These are phyloP conservation scores for Drosophila navojoa DNA, from an alignment of 1,140 invertebrate species.

Conservation along the genomic window DNA sequence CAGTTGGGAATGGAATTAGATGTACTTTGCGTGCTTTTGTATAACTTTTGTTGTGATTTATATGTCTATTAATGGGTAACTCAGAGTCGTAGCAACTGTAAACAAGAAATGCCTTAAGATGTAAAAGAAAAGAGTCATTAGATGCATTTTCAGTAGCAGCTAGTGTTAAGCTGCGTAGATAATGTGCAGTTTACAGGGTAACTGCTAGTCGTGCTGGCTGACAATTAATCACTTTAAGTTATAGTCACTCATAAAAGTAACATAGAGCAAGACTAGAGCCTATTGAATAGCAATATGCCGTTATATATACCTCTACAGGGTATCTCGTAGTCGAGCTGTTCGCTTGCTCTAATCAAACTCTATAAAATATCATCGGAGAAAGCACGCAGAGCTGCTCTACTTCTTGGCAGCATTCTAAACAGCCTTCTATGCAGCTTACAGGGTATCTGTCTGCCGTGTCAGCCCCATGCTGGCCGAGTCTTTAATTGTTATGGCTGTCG, in stretches of 20 bases:
- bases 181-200: background rate
- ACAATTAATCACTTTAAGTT: background rate
- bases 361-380: background rate
- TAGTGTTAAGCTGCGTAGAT: background rate
- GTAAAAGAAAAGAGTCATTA: too few relatives aligned
- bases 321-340: background rate
- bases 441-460: slow-evolving; percentile 17
- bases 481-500: slow-evolving; percentile 51
- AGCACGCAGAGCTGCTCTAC: background rate
- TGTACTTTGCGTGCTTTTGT: background rate
- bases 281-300: too few relatives aligned
- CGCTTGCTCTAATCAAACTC: background rate
- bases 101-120: background rate
- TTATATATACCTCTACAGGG: background rate
- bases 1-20: background rate
- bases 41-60: background rate
- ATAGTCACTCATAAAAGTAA: background rate
- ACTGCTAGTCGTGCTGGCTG: background rate
- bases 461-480: background rate
- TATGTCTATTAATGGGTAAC: background rate
- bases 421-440: background rate
- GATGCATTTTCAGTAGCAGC: background rate
- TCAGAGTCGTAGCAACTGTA: background rate
- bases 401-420: background rate
- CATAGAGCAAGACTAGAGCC: too few relatives aligned